Evolutionary conservation across 92 coral and sea anemone species (phyloP).

Genomic region (Epizoanthus rinbou): DNA sequence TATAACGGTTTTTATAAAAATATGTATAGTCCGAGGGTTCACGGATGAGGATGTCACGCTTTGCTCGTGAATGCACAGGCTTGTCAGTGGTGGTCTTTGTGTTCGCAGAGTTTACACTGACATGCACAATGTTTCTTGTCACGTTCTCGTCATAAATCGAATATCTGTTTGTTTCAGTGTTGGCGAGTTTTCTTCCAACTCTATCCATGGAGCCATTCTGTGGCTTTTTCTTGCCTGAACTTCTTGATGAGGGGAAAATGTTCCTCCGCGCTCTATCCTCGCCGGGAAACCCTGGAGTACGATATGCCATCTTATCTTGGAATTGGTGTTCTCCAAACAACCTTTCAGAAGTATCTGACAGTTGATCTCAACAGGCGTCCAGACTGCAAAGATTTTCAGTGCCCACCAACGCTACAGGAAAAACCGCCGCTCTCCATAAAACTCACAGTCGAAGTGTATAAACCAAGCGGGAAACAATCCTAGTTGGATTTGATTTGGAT

Average conservation of each 20-base stretch:
- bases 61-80: not conserved
- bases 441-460: no score
- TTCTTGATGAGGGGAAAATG: conserved; percentile 13
- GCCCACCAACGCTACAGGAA: no score
- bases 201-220: conserved; percentile 11
- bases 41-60: conserved; percentile 4
- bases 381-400: no score
- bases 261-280: not conserved
- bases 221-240: not conserved
- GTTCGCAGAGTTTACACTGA: not conserved
- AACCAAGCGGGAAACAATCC: no score
- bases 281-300: not conserved
- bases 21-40: conserved; percentile 11
- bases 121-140: not conserved
- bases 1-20: conserved; percentile 43
- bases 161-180: conserved; percentile 22
- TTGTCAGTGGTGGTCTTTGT: not conserved
- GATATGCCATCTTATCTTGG: conserved; percentile 4
- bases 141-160: conserved; percentile 34
- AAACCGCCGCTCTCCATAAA: no score
- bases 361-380: not conserved
- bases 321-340: not conserved
- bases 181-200: conserved; percentile 35
- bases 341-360: conserved; percentile 9
- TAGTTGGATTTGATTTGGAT: no score